Conservation (phyloP, 2,113 vertebrate genomes). For the Penelope pileata region DNA sequence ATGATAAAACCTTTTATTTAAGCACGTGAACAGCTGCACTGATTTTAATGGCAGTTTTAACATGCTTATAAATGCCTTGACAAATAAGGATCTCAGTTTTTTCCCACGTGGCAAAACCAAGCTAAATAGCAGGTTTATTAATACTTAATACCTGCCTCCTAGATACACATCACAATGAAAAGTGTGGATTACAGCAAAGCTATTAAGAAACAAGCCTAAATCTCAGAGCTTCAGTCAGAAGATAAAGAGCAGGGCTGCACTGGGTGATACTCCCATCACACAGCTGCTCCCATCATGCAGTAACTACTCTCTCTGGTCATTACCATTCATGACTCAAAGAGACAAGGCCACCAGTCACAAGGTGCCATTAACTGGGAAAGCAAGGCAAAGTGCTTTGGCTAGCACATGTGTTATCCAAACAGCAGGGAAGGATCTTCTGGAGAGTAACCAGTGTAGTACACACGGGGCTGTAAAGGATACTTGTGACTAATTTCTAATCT, state of each 20-base stretch:
- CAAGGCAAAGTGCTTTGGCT: neutral
- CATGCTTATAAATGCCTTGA: slow-evolving; percentile 1
- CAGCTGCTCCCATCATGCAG: neutral
- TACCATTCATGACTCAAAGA: neutral
- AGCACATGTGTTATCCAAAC: neutral
- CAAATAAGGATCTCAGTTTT: slow-evolving; percentile 19
- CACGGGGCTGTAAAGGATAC: fast-evolving
- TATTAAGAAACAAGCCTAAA: slow-evolving; percentile 1
- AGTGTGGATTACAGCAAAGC: slow-evolving; percentile 33
- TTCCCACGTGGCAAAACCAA: neutral
- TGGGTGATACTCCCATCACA: neutral
- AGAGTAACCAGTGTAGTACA: neutral
- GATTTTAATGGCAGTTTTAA: slow-evolving; percentile 25
- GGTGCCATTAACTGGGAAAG: neutral
- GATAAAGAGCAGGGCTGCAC: neutral
- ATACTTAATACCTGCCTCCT: slow-evolving; percentile 36
- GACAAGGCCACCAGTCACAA: neutral
- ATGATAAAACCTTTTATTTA: slow-evolving; percentile 23
- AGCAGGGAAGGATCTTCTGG: neutral
- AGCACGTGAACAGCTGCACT: neutral
- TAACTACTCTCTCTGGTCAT: neutral
- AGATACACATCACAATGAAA: neutral
- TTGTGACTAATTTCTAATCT: neutral
- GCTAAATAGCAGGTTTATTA: slow-evolving; percentile 42
- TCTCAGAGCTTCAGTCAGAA: neutral